A percentile compares a stretch with the other conserved stretches of the same genome.
Evolutionary conservation across 1,140 invertebrate genomes (phyloP).

Genomic region (Drosophila bifasciata): DNA sequence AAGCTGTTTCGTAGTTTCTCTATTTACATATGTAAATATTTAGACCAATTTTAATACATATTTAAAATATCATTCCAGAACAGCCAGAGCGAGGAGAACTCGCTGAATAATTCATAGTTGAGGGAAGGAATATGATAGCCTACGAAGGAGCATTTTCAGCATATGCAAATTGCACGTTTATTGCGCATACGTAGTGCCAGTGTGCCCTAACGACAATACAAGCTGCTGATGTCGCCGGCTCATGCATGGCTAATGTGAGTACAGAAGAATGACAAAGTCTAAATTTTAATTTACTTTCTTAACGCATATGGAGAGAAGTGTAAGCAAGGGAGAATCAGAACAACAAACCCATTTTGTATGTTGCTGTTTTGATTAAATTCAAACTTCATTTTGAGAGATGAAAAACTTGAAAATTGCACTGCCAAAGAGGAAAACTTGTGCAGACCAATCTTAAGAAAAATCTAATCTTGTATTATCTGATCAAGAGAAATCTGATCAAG

Average conservation of each 20-base stretch:
- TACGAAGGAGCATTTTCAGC: conserved; percentile 36
- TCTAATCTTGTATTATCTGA: too few species aligned
- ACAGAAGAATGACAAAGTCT: conserved; percentile 60
- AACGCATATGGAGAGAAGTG: conserved; percentile 12
- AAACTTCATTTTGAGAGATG: conserved; percentile 63
- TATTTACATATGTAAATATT: too few species aligned
- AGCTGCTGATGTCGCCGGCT: conserved; percentile 21
- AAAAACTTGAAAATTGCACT: conserved; percentile 56
- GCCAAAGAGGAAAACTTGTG: conserved; percentile 46
- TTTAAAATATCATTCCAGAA: conserved; percentile 2
- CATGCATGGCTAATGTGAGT: conserved; percentile 45
- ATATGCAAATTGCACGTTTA: conserved; percentile 37
- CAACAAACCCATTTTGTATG: conserved; percentile 22
- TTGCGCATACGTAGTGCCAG: conserved; percentile 58
- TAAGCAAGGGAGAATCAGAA: conserved; percentile 5
- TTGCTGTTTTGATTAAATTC: conserved; percentile 54
- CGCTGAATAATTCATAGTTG: too few species aligned
- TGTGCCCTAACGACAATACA: conserved; percentile 52
- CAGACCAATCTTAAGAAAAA: too few species aligned
- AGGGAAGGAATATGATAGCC: too few species aligned
- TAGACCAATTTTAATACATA: too few species aligned
- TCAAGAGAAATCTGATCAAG: too few species aligned
- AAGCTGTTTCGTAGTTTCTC: too few species aligned
- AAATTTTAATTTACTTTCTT: conserved; percentile 67
- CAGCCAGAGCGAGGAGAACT: too few species aligned